Base-by-base conservation (phyloP, 2,888 invertebrate species). In the Drosophila picticornis region DNA sequence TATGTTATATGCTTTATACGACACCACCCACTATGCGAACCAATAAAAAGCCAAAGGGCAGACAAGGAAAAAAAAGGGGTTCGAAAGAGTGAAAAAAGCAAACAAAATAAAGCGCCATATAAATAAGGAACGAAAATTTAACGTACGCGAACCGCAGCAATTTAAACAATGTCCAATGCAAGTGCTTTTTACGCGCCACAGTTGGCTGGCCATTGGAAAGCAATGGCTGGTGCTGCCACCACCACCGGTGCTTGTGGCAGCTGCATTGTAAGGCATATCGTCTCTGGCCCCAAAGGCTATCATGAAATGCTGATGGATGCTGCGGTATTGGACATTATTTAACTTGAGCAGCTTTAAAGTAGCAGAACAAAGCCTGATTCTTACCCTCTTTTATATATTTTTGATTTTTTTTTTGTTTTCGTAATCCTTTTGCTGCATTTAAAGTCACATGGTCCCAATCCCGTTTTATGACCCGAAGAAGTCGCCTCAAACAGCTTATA, bases 81-180 rank as follows among this genome's bases (percentile, higher is more conserved):
- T 43, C 75, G 65, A 56, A 62, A 38, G 57, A 63, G 38, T 22
- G 11, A 43, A 61, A 38, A 32, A 53, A 51, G 32, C 53, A 68
- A 65, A 50, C 68, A 71, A 85, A 83, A 84, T 83, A 84, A 81
- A 84, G 84, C 76, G 66, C 50, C 67, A 83, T 77, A 85, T 81
- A 88, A 84, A 88, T 75, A 88, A 83, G 77, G 72, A 81, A 75
- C 75, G 76, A 77, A 81, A 88, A 83, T 86, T 79, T 75, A 84
- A 81, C 79, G 79, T 75, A 84, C 82, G 84, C 85, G 79, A 77
- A 88, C 89, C 85, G 77, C 85, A 85, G 84, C 84, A 86, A 85
- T 85, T 85, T 88, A 86, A 85, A 85, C 85, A 85, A 88, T 88
- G 84, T 88, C 87, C 84, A 86, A 76, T 88, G 84, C 88, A 88